Conservation (phyloP, 2,797 vertebrate genomes). For the Gymnoscopelus microlampas region DNA sequence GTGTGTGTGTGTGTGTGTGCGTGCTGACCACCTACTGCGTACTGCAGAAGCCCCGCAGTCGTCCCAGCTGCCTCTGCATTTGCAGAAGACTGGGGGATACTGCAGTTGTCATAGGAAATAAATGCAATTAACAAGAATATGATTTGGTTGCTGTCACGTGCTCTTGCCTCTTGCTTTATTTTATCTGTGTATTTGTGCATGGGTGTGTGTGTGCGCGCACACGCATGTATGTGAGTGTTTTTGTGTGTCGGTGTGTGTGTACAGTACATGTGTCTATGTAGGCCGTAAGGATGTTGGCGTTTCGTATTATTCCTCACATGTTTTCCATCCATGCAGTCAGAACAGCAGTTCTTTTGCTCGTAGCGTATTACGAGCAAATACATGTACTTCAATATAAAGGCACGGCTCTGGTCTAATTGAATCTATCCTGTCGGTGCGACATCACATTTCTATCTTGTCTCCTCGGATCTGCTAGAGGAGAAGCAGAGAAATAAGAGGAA, state of each 20-base stretch:
- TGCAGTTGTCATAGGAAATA: slow-evolving; percentile 61
- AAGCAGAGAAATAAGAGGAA: slow-evolving; percentile 54
- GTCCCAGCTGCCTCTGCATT: slow-evolving; percentile 64
- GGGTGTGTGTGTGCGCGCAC: not conserved
- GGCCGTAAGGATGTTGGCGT: not conserved
- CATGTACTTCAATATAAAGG: slow-evolving; percentile 19
- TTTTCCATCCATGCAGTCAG: slow-evolving; percentile 6
- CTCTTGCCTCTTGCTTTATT: slow-evolving; percentile 23
- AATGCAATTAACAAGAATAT: slow-evolving; percentile 55
- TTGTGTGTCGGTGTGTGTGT: slow-evolving; percentile 1
- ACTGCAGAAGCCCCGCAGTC: slow-evolving; percentile 49
- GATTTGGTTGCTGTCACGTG: slow-evolving; percentile 41
- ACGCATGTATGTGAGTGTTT: not conserved
- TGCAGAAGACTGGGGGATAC: slow-evolving; percentile 52
- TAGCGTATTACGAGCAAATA: slow-evolving; percentile 14
- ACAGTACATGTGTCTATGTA: too few species aligned
- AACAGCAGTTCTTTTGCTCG: not conserved
- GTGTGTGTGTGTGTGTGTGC: not conserved
- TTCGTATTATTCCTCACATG: slow-evolving; percentile 28
- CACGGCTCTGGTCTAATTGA: slow-evolving; percentile 29
- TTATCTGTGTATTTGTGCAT: not conserved
- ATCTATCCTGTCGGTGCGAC: slow-evolving; percentile 32
- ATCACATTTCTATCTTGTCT: slow-evolving; percentile 36
- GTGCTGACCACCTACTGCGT: slow-evolving; percentile 63
- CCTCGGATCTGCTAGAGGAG: slow-evolving; percentile 43